These are phyloP conservation scores for Sicus ferrugineus DNA, from an alignment of 2,888 invertebrate species.

Conservation along the genomic window DNA sequence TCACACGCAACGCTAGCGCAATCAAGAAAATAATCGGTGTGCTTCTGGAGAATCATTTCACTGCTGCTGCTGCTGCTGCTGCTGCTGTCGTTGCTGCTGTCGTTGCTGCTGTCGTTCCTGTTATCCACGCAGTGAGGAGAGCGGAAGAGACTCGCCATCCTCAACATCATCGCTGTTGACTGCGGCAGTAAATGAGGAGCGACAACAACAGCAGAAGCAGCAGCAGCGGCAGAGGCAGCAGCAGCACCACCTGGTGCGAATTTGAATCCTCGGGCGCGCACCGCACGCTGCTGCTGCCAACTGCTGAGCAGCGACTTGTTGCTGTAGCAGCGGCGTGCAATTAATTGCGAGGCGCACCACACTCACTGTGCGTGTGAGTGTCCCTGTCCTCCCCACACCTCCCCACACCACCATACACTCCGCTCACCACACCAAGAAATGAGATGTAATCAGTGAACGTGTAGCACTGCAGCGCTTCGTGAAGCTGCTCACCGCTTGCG, in stretches of 20 bases:
- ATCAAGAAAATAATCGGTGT: no score
- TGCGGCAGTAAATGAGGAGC: background rate
- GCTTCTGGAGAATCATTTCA: background rate
- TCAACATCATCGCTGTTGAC: background rate
- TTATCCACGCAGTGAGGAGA: background rate
- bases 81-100: background rate
- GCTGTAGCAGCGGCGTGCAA: background rate
- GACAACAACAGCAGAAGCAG: background rate
- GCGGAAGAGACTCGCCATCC: conserved; percentile 1
- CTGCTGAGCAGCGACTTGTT: background rate
- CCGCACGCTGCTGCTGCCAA: conserved; percentile 19
- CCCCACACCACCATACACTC: background rate
- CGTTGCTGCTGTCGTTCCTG: background rate
- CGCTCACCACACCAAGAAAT: background rate
- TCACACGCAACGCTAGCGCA: no score
- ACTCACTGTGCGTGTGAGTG: background rate
- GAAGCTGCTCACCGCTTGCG: no score
- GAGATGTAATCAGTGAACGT: no score
- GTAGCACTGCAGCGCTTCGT: background rate
- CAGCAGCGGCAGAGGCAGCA: background rate
- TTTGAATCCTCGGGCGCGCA: conserved; percentile 26
- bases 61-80: background rate
- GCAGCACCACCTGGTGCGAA: conserved; percentile 28
- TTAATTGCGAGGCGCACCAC: conserved; percentile 5
- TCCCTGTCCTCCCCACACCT: background rate